Evolutionary conservation across 2,113 vertebrate genomes (phyloP).

Genomic region (Herpetotheres cachinnans): DNA sequence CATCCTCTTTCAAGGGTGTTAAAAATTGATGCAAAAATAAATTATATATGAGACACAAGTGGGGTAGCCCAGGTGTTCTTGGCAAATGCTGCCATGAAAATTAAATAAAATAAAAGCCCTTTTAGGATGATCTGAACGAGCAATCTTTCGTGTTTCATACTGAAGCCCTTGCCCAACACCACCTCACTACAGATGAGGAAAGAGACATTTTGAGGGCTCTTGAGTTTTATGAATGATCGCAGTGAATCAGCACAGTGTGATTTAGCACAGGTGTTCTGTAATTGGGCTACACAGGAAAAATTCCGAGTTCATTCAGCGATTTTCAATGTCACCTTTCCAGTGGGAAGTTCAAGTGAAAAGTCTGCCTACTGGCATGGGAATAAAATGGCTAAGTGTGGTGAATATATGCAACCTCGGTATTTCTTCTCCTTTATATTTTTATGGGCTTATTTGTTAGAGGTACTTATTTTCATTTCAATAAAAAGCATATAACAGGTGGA

Average conservation of each 20-base stretch:
- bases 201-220: conserved; percentile 47
- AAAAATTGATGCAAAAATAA: background rate
- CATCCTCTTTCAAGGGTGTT: conserved; percentile 14
- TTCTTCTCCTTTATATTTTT: background rate
- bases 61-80: conserved; percentile 50
- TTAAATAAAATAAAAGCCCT: conserved; percentile 23
- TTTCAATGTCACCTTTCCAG: conserved; percentile 23
- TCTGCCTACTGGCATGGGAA: background rate
- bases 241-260: conserved; percentile 43
- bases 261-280: conserved; percentile 51
- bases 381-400: background rate
- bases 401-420: background rate
- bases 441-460: background rate
- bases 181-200: conserved; percentile 28
- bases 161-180: conserved; percentile 29
- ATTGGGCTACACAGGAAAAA: conserved; percentile 2
- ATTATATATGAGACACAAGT: conserved; percentile 26
- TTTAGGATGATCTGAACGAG: conserved; percentile 9
- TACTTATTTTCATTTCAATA: background rate
- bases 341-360: background rate
- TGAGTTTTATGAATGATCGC: conserved; percentile 52
- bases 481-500: background rate
- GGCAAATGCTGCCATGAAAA: conserved; percentile 22
- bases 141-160: conserved; percentile 29
- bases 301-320: background rate